These are phyloP conservation scores for Quadriops clusia DNA, from an alignment of 2,888 invertebrate genomes.

Conservation along the genomic window DNA sequence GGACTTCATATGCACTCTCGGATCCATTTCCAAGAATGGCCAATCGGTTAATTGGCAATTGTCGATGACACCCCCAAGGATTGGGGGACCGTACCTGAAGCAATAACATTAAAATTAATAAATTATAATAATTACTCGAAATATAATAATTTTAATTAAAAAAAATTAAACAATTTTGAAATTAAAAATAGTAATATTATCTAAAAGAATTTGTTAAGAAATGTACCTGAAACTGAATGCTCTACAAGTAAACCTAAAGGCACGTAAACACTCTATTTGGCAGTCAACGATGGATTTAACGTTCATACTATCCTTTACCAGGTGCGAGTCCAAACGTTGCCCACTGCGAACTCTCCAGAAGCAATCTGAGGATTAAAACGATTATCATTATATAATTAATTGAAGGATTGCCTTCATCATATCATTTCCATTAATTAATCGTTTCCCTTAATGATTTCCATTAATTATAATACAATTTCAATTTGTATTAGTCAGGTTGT, in stretches of 20 bases:
- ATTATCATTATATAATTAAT: too few relatives aligned
- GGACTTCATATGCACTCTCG: slow-evolving; percentile 43
- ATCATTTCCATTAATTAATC: too few relatives aligned
- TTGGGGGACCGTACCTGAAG: slow-evolving; percentile 53
- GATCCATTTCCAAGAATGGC: slow-evolving; percentile 53
- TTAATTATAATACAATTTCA: too few relatives aligned
- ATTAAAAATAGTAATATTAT: neutral
- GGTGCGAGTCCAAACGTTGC: slow-evolving; percentile 50
- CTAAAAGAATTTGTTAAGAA: neutral
- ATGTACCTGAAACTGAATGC: slow-evolving; percentile 64
- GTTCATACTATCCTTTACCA: slow-evolving; percentile 52
- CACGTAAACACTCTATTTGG: slow-evolving; percentile 65
- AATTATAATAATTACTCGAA: slow-evolving; percentile 3
- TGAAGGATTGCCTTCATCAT: too few relatives aligned
- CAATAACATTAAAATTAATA: slow-evolving; percentile 1
- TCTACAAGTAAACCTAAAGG: slow-evolving; percentile 62
- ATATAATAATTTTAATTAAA: neutral
- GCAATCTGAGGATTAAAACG: slow-evolving; percentile 60
- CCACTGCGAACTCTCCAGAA: slow-evolving; percentile 73
- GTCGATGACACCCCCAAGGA: slow-evolving; percentile 51
- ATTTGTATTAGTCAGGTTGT: too few relatives aligned
- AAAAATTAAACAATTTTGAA: neutral
- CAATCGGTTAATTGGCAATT: slow-evolving; percentile 72
- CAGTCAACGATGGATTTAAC: slow-evolving; percentile 66
- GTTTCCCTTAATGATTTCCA: too few relatives aligned